phyloP scores from a whole-genome alignment of 30 jellyfish, hydroid and myxozoan species.

The Turritopsis rubra region DNA sequence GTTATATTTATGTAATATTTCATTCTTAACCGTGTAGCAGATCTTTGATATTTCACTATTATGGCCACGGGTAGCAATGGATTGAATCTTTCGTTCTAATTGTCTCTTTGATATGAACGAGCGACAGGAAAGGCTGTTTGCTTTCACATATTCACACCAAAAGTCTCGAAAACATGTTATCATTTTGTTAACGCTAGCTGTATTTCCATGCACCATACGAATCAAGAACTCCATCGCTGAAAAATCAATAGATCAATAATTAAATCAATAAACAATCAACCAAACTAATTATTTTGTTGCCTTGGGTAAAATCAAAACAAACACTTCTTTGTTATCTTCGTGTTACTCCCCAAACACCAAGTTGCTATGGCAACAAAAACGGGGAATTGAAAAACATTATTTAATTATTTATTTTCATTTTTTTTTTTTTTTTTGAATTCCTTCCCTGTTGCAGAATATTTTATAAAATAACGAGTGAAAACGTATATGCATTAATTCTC shows the following conservation, averaged over 20 bases:
- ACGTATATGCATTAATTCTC: no score
- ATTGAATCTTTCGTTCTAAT: constrained; percentile 47
- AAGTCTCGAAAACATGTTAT: constrained; percentile 30
- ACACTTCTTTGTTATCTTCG: background rate
- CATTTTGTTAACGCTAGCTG: constrained; percentile 54
- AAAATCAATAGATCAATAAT: constrained; percentile 1
- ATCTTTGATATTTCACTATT: constrained; percentile 26
- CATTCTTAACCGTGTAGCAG: constrained; percentile 53
- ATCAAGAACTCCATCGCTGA: constrained; percentile 71
- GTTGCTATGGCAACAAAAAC: background rate
- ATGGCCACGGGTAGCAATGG: constrained; percentile 48
- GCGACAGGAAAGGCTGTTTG: constrained; percentile 11
- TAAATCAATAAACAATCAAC: background rate
- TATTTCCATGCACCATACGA: constrained; percentile 54
- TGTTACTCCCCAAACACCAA: background rate
- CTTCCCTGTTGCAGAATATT: no score
- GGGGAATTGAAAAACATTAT: background rate
- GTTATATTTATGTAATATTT: constrained; percentile 36
- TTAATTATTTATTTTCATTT: no score
- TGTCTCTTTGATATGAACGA: constrained; percentile 69
- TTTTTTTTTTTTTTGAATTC: no score
- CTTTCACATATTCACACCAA: constrained; percentile 41
- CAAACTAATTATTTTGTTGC: no score
- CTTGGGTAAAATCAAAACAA: background rate
- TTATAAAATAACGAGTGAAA: no score